Conservation (phyloP, 2,888 invertebrate species). For the Eutolmus rufibarbis region DNA sequence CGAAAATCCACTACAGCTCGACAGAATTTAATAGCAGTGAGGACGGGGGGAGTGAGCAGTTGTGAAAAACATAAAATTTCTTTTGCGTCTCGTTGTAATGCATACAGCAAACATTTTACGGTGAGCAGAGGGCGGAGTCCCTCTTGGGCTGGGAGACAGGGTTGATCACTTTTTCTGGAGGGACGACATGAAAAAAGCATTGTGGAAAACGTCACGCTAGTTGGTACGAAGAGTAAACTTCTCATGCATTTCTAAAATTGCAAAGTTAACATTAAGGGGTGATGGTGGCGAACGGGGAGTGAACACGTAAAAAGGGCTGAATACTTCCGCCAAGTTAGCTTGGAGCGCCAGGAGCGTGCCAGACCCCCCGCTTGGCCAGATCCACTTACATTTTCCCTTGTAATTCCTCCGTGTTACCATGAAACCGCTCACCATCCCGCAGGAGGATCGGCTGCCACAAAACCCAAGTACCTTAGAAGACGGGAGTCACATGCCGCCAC, state of each 20-base stretch:
- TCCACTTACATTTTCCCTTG: conserved; percentile 16
- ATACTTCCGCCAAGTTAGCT: conserved; percentile 22
- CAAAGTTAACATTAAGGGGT: conserved; percentile 23
- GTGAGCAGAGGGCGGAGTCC: not conserved
- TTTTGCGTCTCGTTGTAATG: not conserved
- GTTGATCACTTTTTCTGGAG: not conserved
- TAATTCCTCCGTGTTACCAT: conserved; percentile 3
- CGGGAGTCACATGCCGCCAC: not conserved
- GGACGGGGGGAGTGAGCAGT: not conserved
- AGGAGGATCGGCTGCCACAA: not conserved
- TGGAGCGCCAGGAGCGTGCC: not conserved
- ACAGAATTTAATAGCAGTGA: not conserved
- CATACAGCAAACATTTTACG: not conserved
- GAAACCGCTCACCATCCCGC: conserved; percentile 12
- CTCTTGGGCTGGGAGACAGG: not conserved
- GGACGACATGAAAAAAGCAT: not conserved
- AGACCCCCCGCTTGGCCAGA: not conserved
- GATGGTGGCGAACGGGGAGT: not conserved
- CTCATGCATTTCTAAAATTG: conserved; percentile 39
- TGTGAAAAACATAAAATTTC: not conserved
- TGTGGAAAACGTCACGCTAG: conserved; percentile 14
- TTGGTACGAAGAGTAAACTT: conserved; percentile 24
- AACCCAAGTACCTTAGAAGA: not conserved
- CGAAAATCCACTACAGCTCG: not conserved
- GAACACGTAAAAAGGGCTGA: not conserved